phyloP scores from a whole-genome alignment of 2,797 vertebrate genomes.

The Gastrophryne carolinensis region DNA sequence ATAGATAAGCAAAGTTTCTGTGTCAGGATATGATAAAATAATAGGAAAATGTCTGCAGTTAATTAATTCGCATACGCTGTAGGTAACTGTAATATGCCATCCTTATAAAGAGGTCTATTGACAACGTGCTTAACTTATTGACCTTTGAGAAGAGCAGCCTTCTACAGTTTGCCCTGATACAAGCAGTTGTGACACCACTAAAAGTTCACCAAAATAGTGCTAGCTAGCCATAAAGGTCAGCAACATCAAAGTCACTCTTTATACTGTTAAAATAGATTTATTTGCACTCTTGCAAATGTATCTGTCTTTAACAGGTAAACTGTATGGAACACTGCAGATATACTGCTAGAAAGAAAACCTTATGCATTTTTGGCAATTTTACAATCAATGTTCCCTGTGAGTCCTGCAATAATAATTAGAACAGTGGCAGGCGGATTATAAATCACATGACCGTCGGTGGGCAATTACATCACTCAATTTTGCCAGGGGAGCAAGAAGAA shows the following conservation, averaged over 20 bases:
- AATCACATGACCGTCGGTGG: too few species aligned
- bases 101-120: conserved; percentile 58
- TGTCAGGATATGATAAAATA: background rate
- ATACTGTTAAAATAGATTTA: conserved; percentile 60
- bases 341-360: background rate
- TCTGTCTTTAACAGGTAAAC: conserved; percentile 51
- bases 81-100: conserved; percentile 21
- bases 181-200: conserved; percentile 58
- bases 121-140: conserved; percentile 56
- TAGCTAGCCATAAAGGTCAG: conserved; percentile 64
- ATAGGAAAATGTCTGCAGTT: background rate
- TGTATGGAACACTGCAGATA: background rate
- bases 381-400: background rate
- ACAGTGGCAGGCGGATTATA: conserved; percentile 1
- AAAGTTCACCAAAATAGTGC: conserved; percentile 66
- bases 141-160: conserved; percentile 51
- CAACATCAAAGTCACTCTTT: conserved; percentile 59
- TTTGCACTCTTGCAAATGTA: conserved; percentile 56
- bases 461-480: too few species aligned
- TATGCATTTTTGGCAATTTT: background rate
- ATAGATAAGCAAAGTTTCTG: too few species aligned
- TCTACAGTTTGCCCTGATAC: conserved; percentile 55
- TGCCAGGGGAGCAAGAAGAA: too few species aligned
- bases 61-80: background rate
- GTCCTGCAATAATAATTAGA: background rate